Evolutionary conservation across 2,797 vertebrate species (phyloP).

Genomic region (Dipus sagitta): DNA sequence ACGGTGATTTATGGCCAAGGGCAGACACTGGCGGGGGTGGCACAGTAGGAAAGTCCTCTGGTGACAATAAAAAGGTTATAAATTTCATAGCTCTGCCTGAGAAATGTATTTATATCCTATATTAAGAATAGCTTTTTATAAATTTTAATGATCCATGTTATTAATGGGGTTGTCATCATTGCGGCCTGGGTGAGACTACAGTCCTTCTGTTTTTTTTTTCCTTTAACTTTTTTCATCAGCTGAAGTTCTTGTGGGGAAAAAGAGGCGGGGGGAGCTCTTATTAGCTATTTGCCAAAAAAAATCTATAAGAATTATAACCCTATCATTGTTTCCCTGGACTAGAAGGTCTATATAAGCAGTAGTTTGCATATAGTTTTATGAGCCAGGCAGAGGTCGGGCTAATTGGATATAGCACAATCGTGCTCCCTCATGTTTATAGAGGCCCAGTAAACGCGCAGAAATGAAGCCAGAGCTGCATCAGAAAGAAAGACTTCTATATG

Average conservation of each 20-base stretch:
- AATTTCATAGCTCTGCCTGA: slow-evolving; percentile 92
- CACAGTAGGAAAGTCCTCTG: slow-evolving; percentile 89
- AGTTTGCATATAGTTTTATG: slow-evolving; percentile 88
- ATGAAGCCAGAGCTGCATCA: slow-evolving; percentile 79
- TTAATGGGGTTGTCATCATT: slow-evolving; percentile 92
- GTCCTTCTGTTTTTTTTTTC: slow-evolving; percentile 73
- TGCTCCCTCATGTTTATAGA: slow-evolving; percentile 84
- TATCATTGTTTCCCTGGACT: slow-evolving; percentile 85
- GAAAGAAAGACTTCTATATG: slow-evolving; percentile 61
- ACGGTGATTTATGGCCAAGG: slow-evolving; percentile 92
- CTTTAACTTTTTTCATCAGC: slow-evolving; percentile 85
- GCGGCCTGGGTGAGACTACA: slow-evolving; percentile 85
- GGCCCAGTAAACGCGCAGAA: slow-evolving; percentile 73
- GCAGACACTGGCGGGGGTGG: slow-evolving; percentile 86
- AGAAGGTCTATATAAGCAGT: slow-evolving; percentile 80
- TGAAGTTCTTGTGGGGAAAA: slow-evolving; percentile 82
- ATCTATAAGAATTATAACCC: slow-evolving; percentile 86
- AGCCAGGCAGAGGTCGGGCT: slow-evolving; percentile 78
- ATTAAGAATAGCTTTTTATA: slow-evolving; percentile 95
- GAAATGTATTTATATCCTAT: slow-evolving; percentile 93
- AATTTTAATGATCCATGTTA: slow-evolving; percentile 95
- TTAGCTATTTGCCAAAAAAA: slow-evolving; percentile 86
- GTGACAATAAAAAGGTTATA: slow-evolving; percentile 93
- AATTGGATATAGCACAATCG: slow-evolving; percentile 88
- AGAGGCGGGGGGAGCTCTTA: slow-evolving; percentile 72